Conservation (phyloP, 2,888 invertebrate species). For the Ctena decussata region DNA sequence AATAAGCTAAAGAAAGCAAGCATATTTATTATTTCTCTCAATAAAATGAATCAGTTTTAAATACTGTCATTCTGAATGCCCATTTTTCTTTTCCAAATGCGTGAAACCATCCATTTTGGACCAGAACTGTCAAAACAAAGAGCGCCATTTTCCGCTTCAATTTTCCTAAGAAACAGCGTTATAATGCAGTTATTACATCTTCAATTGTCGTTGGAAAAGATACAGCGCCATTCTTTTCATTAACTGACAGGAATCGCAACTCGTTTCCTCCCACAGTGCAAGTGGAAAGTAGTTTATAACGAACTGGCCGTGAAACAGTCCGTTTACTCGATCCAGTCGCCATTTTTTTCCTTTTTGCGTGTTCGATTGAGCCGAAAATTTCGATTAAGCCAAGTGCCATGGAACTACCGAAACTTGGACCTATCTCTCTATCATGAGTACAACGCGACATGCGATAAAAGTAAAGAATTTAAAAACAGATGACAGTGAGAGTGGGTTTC, state of each 20-base stretch:
- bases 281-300: slow-evolving; percentile 38
- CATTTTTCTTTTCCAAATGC: not conserved
- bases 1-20: no score
- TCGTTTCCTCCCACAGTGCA: slow-evolving; percentile 44
- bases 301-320: not conserved
- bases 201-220: slow-evolving; percentile 39
- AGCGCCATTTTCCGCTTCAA: not conserved
- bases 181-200: slow-evolving; percentile 19
- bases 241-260: slow-evolving; percentile 41
- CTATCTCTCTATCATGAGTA: no score
- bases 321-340: not conserved
- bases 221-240: slow-evolving; percentile 40
- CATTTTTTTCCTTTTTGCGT: not conserved
- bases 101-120: slow-evolving; percentile 2
- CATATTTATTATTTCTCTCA: no score
- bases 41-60: no score
- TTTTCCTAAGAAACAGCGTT: not conserved
- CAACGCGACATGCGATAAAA: no score
- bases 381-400: no score
- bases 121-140: not conserved
- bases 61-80: no score
- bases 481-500: no score
- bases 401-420: no score
- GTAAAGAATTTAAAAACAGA: no score
- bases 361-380: not conserved